These are phyloP conservation scores for Orius laevigatus DNA, from an alignment of 1,140 invertebrate species.

Conservation along the genomic window DNA sequence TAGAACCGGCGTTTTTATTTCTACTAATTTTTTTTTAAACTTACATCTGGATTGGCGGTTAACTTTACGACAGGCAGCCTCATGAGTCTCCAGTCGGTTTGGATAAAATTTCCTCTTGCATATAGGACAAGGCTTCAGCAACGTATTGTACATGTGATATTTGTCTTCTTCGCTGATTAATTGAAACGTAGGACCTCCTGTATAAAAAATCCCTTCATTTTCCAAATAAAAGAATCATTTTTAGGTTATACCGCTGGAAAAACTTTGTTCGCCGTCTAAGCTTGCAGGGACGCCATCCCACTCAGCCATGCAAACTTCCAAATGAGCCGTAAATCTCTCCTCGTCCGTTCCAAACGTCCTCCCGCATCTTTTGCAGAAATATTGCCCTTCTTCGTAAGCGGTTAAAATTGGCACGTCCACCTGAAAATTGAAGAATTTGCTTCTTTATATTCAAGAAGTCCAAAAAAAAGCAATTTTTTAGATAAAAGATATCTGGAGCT, in stretches of 20 bases:
- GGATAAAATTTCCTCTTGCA: not conserved
- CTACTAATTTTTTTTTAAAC: too few species aligned
- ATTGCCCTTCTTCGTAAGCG: not conserved
- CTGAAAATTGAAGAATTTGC: constrained; percentile 4
- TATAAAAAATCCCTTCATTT: too few species aligned
- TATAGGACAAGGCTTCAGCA: not conserved
- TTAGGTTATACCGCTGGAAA: not conserved
- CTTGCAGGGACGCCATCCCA: not conserved
- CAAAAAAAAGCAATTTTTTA: too few species aligned
- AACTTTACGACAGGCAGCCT: not conserved
- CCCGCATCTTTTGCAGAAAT: constrained; percentile 1
- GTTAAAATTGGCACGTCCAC: not conserved
- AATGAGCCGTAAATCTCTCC: not conserved
- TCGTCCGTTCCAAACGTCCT: constrained; percentile 1
- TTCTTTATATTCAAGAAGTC: not conserved
- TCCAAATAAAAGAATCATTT: too few species aligned
- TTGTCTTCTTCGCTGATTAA: not conserved
- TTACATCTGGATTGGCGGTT: too few species aligned
- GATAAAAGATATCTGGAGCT: too few species aligned
- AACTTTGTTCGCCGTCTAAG: not conserved
- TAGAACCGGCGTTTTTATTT: too few species aligned
- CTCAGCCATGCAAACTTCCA: not conserved
- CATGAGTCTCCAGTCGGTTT: constrained; percentile 1
- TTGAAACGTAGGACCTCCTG: too few species aligned
- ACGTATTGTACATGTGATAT: not conserved